Conservation (phyloP, 2,888 invertebrate species). For the Xestoiulus laeticollis region DNA sequence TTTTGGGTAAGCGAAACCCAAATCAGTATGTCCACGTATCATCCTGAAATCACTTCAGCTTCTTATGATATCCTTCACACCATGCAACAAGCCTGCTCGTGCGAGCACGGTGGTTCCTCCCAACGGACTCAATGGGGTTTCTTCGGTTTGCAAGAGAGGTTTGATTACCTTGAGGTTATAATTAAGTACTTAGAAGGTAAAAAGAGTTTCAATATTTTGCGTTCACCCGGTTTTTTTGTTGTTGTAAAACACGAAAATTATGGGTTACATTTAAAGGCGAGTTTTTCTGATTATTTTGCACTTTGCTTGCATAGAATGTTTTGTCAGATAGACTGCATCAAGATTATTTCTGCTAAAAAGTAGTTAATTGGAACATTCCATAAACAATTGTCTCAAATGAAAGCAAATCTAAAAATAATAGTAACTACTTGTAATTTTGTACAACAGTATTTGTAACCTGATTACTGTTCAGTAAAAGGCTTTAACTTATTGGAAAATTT, state of each 20-base stretch:
- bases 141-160: slow-evolving; percentile 2
- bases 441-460: too few relatives aligned
- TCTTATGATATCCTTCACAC: slow-evolving; percentile 12
- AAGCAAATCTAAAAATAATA: too few relatives aligned
- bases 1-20: background rate
- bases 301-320: background rate
- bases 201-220: slow-evolving; percentile 45
- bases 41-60: background rate
- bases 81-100: background rate
- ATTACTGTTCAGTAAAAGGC: too few relatives aligned
- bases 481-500: too few relatives aligned
- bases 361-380: too few relatives aligned
- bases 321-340: background rate
- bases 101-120: background rate
- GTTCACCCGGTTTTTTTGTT: slow-evolving; percentile 39
- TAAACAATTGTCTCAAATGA: too few relatives aligned
- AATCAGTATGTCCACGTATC: slow-evolving; percentile 34
- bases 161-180: slow-evolving; percentile 49
- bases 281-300: background rate
- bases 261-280: slow-evolving; percentile 7
- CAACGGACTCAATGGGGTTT: slow-evolving; percentile 42
- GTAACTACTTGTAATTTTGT: too few relatives aligned
- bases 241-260: slow-evolving; percentile 42
- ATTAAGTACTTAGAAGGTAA: slow-evolving; percentile 44
- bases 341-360: too few relatives aligned